These are phyloP conservation scores for Anolis sagrei DNA, from an alignment of 2,113 vertebrate species.

Conservation along the genomic window DNA sequence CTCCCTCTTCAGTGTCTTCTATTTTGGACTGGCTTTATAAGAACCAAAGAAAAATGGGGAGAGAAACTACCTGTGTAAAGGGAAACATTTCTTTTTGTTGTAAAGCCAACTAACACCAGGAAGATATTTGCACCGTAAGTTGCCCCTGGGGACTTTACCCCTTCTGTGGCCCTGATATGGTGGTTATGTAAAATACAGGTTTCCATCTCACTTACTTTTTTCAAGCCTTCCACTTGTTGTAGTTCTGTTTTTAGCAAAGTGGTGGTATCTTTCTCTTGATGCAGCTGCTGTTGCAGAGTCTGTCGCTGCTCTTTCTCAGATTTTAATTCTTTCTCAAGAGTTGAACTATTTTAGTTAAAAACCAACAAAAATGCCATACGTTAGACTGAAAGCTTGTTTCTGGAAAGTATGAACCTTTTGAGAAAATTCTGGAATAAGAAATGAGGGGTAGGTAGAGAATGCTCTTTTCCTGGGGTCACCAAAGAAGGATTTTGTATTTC, in stretches of 20 bases:
- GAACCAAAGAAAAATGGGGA: background rate
- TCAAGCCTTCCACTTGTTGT: slow-evolving; percentile 91
- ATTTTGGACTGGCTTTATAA: background rate
- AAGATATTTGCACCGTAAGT: background rate
- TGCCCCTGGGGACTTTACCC: too few species aligned
- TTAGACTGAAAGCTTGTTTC: background rate
- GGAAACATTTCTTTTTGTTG: background rate
- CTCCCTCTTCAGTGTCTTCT: background rate
- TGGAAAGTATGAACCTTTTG: background rate
- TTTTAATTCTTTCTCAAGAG: slow-evolving; percentile 89
- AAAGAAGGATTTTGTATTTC: background rate
- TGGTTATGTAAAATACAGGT: fast-evolving
- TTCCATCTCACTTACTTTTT: slow-evolving; percentile 71
- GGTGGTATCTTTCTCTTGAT: slow-evolving; percentile 89
- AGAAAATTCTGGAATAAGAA: background rate
- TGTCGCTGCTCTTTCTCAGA: slow-evolving; percentile 92
- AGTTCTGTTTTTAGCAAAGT: slow-evolving; percentile 88
- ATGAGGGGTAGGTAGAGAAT: background rate
- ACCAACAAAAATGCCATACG: background rate
- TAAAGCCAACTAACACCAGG: background rate
- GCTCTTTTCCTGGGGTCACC: background rate
- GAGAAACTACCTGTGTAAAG: background rate
- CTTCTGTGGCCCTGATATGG: too few species aligned
- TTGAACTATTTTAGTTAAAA: slow-evolving; percentile 75
- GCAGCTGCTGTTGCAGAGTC: slow-evolving; percentile 86